phyloP scores from a whole-genome alignment of 2,797 vertebrate genomes.

The Leptodactylus fallax region DNA sequence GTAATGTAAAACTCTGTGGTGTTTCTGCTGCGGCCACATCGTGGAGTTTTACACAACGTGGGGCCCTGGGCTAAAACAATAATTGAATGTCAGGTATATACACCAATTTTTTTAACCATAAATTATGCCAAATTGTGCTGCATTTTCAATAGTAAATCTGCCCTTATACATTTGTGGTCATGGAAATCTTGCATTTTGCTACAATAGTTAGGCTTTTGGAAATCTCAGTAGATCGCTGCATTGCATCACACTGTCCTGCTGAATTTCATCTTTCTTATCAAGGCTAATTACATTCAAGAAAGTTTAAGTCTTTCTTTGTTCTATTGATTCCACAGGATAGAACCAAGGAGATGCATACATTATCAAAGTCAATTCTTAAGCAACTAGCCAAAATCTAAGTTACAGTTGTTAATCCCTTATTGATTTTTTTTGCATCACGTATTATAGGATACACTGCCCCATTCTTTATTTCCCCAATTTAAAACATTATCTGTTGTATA shows the following conservation, averaged over 20 bases:
- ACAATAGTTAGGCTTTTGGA: not conserved
- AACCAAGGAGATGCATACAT: constrained; percentile 23
- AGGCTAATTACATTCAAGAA: constrained; percentile 32
- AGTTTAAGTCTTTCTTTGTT: constrained; percentile 34
- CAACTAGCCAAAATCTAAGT: constrained; percentile 12
- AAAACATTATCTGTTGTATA: not conserved
- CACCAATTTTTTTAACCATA: too few species aligned
- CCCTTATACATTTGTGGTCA: too few species aligned
- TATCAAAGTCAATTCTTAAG: constrained; percentile 9
- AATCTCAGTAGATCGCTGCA: not conserved
- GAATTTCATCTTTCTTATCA: constrained; percentile 21
- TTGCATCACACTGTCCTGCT: not conserved
- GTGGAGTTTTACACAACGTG: too few species aligned
- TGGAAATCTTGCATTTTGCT: not conserved
- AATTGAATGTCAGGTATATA: too few species aligned
- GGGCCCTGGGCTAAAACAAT: too few species aligned
- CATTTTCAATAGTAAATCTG: too few species aligned
- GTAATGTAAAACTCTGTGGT: too few species aligned
- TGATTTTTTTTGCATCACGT: not conserved
- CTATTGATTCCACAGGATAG: constrained; percentile 29
- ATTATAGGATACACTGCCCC: not conserved
- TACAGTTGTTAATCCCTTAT: constrained; percentile 14
- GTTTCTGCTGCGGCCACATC: too few species aligned
- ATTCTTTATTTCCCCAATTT: not conserved
- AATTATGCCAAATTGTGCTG: too few species aligned